Conservation (phyloP, 2,888 invertebrate genomes). For the Idaea dimidiata region DNA sequence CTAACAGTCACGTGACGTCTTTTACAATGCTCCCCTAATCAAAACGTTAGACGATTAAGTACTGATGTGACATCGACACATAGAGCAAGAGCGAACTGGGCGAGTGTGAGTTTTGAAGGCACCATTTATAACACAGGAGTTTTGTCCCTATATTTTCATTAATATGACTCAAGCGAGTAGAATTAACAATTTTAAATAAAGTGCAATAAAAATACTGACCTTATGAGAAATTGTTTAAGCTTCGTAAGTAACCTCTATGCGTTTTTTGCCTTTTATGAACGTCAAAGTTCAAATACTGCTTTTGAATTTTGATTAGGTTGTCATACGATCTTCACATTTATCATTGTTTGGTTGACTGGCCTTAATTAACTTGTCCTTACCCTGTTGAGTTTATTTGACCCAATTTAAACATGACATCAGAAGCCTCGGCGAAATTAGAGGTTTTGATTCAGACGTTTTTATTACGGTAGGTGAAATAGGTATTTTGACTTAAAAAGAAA, state of each 20-base stretch:
- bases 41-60: too few species aligned
- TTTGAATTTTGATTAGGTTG: slow-evolving; percentile 67
- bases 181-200: background rate
- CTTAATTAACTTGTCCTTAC: slow-evolving; percentile 67
- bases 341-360: slow-evolving; percentile 63
- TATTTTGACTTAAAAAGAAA: background rate
- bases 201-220: background rate
- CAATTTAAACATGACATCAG: slow-evolving; percentile 47
- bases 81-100: too few species aligned
- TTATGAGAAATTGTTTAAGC: slow-evolving; percentile 31
- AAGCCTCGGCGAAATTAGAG: slow-evolving; percentile 31
- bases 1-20: too few species aligned
- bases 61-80: too few species aligned
- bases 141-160: too few species aligned
- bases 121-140: too few species aligned
- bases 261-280: slow-evolving; percentile 37
- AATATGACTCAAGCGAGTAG: background rate
- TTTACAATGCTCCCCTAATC: too few species aligned
- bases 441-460: slow-evolving; percentile 2
- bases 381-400: slow-evolving; percentile 52
- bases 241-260: background rate
- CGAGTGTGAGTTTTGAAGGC: too few species aligned
- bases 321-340: slow-evolving; percentile 55
- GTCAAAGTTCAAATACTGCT: slow-evolving; percentile 67
- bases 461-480: background rate